Conservation (phyloP, 1,140 invertebrate species). For the Drosophila setifemur region DNA sequence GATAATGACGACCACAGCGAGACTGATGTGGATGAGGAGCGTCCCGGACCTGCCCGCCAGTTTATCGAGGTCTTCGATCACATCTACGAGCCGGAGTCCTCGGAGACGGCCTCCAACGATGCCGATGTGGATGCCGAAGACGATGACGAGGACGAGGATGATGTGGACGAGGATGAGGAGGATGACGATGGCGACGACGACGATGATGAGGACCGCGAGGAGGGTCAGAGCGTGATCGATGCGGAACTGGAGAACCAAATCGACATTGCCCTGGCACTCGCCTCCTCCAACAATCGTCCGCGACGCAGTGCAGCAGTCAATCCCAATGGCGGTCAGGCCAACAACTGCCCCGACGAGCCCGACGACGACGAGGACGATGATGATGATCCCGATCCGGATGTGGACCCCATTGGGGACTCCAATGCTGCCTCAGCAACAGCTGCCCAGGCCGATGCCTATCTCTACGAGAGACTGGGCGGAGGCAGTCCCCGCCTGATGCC, state of each 20-base stretch:
- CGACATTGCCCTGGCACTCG: conserved; percentile 45
- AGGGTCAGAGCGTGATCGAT: conserved; percentile 9
- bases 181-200: conserved; percentile 57
- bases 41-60: conserved; percentile 56
- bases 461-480: conserved; percentile 42
- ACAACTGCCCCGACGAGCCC: not conserved
- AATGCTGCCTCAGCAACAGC: not conserved
- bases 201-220: conserved; percentile 45
- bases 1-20: conserved; percentile 87
- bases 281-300: conserved; percentile 52
- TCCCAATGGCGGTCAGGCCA: conserved; percentile 7
- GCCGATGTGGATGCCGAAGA: conserved; percentile 74
- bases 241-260: conserved; percentile 42
- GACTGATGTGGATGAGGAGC: conserved; percentile 83
- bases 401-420: not conserved
- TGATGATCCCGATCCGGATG: conserved; percentile 6
- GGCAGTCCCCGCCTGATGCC: conserved; percentile 38
- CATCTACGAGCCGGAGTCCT: conserved; percentile 83
- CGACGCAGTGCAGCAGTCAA: conserved; percentile 63
- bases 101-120: conserved; percentile 81
- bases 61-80: conserved; percentile 83
- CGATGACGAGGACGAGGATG: conserved; percentile 66
- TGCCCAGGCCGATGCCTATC: conserved; percentile 14
- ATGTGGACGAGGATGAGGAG: conserved; percentile 47
- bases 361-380: conserved; percentile 24